Conservation (phyloP, 37 sponge, comb jelly and placozoan genomes). For the Ephydatia muelleri region DNA sequence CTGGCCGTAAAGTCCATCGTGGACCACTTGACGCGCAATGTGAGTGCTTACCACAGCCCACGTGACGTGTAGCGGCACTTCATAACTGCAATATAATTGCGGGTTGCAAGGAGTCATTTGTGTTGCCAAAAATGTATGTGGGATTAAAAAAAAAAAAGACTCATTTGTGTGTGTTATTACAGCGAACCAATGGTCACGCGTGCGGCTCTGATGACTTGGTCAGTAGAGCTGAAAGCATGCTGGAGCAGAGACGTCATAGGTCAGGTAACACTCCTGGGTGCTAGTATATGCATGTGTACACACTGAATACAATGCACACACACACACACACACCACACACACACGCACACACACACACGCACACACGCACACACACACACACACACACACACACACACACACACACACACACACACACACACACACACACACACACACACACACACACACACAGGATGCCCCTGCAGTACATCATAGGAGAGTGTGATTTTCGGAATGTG, state of each 20-base stretch:
- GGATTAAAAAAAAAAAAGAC: no score
- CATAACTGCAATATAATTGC: no score
- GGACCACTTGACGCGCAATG: constrained; percentile 6
- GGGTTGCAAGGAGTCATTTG: no score
- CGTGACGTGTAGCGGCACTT: not conserved
- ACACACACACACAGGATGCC: constrained; percentile 47
- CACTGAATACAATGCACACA: not conserved
- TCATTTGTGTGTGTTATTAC: not conserved
- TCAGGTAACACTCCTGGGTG: no score
- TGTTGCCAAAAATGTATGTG: no score
- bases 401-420: no score
- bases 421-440: no score
- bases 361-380: not conserved
- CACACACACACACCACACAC: not conserved
- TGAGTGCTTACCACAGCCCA: not conserved
- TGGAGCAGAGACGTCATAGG: constrained; percentile 12
- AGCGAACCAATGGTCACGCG: not conserved
- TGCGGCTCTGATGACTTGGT: not conserved
- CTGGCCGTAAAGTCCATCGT: constrained; percentile 19
- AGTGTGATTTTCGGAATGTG: constrained; percentile 61
- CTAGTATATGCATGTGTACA: no score
- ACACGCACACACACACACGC: not conserved
- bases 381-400: no score
- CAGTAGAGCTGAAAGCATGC: constrained; percentile 5
- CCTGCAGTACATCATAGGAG: constrained; percentile 69